These are phyloP conservation scores for Montipora capricornis DNA, from an alignment of 64 coral and sea anemone species.

Conservation along the genomic window DNA sequence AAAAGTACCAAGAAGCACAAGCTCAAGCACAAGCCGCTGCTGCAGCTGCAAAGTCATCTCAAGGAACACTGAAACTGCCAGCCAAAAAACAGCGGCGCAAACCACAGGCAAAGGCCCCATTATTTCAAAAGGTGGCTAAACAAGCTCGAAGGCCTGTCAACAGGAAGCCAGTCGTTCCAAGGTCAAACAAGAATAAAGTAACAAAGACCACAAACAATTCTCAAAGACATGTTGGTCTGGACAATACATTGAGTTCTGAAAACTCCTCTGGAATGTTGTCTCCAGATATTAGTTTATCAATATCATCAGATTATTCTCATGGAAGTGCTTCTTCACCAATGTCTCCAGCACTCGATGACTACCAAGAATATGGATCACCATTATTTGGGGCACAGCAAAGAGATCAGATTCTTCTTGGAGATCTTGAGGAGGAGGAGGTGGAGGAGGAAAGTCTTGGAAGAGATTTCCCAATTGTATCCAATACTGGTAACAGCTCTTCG, in stretches of 20 bases:
- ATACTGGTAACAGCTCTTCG: constrained; percentile 33
- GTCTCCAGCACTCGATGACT: constrained; percentile 76
- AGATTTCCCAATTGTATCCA: constrained; percentile 58
- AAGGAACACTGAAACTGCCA: constrained; percentile 64
- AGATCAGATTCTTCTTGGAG: constrained; percentile 74
- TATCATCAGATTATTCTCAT: constrained; percentile 93
- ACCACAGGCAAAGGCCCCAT: constrained; percentile 68
- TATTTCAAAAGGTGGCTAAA: constrained; percentile 51
- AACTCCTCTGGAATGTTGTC: constrained; percentile 72
- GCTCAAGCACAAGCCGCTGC: constrained; percentile 81
- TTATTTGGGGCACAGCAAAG: constrained; percentile 86
- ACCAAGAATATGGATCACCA: constrained; percentile 75
- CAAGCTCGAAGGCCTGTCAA: constrained; percentile 63
- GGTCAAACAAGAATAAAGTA: constrained; percentile 62
- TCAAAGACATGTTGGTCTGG: constrained; percentile 35
- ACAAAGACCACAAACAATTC: constrained; percentile 58
- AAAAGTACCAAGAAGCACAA: constrained; percentile 90
- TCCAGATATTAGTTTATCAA: constrained; percentile 60
- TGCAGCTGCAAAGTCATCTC: constrained; percentile 70
- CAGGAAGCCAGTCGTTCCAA: constrained; percentile 64
- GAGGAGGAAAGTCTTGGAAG: constrained; percentile 57
- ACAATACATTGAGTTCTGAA: constrained; percentile 69
- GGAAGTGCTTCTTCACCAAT: constrained; percentile 60
- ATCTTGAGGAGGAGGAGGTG: constrained; percentile 71
- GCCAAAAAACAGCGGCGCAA: constrained; percentile 83